Percentiles rank a stretch among this genome's conserved stretches.
Evolutionary conservation across 2,113 vertebrate species (phyloP).

Genomic region (Tetrax tetrax): DNA sequence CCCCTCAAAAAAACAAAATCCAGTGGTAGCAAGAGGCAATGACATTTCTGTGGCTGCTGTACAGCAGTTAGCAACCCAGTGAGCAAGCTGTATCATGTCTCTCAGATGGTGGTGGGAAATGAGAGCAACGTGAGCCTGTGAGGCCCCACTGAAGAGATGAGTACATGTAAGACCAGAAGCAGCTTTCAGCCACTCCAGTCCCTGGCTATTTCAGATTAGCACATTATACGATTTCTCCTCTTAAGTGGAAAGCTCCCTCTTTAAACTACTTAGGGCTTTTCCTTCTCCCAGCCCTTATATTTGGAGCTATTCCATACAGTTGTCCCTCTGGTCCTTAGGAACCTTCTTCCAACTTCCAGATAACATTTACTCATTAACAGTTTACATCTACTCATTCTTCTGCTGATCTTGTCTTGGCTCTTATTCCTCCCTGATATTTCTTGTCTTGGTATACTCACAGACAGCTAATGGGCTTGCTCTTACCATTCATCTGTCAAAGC

Average conservation of each 20-base stretch:
- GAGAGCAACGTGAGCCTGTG: background rate
- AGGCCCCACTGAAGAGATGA: background rate
- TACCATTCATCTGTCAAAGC: background rate
- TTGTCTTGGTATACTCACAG: background rate
- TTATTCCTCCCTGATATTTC: background rate
- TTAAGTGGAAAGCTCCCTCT: background rate
- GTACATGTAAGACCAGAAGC: background rate
- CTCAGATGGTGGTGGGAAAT: background rate
- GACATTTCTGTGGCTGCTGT: background rate
- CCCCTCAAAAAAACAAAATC: background rate
- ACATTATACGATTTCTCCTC: background rate
- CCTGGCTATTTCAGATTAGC: background rate
- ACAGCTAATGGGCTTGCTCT: background rate
- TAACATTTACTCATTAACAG: background rate
- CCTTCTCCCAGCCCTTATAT: background rate
- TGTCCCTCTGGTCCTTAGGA: background rate
- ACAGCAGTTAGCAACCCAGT: background rate
- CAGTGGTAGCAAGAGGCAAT: background rate
- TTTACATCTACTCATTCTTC: background rate
- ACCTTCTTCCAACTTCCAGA: background rate
- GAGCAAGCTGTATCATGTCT: background rate
- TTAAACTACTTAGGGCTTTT: background rate
- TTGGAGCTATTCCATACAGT: background rate
- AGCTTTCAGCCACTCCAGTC: background rate
- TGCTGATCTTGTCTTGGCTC: background rate